Percentiles rank a stretch among this genome's conserved stretches.
Conservation (phyloP, 30 jellyfish, hydroid and myxozoan species). For the Catostylus mosaicus region DNA sequence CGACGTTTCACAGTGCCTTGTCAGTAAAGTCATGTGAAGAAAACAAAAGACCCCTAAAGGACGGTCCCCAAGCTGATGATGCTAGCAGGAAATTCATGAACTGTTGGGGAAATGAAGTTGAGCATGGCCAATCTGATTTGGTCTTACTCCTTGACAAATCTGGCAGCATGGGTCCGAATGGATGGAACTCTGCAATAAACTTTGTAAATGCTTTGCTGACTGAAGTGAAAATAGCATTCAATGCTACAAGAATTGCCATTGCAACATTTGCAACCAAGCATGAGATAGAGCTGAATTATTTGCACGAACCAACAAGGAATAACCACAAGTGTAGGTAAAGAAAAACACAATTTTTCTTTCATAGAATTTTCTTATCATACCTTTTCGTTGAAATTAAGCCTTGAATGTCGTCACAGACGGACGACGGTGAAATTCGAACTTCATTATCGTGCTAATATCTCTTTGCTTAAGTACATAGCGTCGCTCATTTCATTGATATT, state of each 20-base stretch:
- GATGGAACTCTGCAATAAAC: conserved; percentile 75
- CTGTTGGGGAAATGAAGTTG: conserved; percentile 91
- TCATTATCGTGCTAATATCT: no score
- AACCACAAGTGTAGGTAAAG: conserved; percentile 89
- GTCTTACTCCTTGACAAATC: conserved; percentile 86
- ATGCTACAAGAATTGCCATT: conserved; percentile 94
- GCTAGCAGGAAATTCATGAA: conserved; percentile 62
- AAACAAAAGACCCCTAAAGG: conserved; percentile 49
- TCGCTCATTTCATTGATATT: no score
- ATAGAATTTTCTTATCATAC: no score
- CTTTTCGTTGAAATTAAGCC: no score
- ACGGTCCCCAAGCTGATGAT: conserved; percentile 12
- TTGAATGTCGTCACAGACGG: no score
- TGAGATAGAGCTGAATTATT: conserved; percentile 66
- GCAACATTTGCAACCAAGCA: conserved; percentile 75
- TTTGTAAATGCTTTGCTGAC: conserved; percentile 79
- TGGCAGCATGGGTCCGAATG: conserved; percentile 88
- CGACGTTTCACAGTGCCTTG: no score
- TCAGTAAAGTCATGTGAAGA: conserved; percentile 8
- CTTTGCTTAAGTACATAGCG: no score
- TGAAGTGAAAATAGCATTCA: conserved; percentile 86
- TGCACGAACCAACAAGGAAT: conserved; percentile 58
- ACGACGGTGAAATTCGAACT: no score
- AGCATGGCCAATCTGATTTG: conserved; percentile 90
- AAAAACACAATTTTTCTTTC: no score